phyloP scores from a whole-genome alignment of 2,113 vertebrate genomes.

The Calidris pugnax region DNA sequence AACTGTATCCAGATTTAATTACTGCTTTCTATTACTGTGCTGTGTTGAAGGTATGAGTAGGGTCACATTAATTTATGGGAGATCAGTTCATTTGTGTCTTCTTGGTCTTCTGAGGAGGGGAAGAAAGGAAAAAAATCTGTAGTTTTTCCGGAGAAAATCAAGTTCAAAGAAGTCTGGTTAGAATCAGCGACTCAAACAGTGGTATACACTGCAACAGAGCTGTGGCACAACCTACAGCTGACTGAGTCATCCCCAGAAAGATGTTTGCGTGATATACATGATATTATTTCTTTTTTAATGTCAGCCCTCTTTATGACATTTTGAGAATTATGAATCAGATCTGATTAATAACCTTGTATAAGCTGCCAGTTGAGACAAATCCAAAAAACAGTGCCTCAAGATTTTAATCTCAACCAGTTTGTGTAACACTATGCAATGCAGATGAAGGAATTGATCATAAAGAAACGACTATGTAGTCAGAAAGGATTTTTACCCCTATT shows the following conservation, averaged over 20 bases:
- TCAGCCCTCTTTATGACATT: background rate
- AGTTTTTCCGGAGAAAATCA: background rate
- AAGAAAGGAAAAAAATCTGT: background rate
- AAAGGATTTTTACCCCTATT: slow-evolving; percentile 11
- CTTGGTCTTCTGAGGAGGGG: background rate
- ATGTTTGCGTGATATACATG: background rate
- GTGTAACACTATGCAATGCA: background rate
- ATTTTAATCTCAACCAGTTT: slow-evolving; percentile 9
- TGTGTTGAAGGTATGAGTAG: background rate
- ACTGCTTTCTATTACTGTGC: background rate
- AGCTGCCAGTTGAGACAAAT: slow-evolving; percentile 37
- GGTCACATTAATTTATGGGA: background rate
- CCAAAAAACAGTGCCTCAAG: background rate
- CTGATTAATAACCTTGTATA: slow-evolving; percentile 18
- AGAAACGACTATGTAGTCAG: background rate
- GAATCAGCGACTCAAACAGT: background rate
- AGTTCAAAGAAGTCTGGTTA: background rate
- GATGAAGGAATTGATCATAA: slow-evolving; percentile 27
- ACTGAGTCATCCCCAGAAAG: background rate
- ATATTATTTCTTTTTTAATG: background rate
- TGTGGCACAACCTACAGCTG: background rate
- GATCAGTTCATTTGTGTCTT: background rate
- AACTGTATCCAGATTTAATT: background rate
- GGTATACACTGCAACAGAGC: background rate
- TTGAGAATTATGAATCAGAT: slow-evolving; percentile 18